These are phyloP conservation scores for Tigriopus japonicus DNA, from an alignment of 1,140 invertebrate species.

Conservation along the genomic window DNA sequence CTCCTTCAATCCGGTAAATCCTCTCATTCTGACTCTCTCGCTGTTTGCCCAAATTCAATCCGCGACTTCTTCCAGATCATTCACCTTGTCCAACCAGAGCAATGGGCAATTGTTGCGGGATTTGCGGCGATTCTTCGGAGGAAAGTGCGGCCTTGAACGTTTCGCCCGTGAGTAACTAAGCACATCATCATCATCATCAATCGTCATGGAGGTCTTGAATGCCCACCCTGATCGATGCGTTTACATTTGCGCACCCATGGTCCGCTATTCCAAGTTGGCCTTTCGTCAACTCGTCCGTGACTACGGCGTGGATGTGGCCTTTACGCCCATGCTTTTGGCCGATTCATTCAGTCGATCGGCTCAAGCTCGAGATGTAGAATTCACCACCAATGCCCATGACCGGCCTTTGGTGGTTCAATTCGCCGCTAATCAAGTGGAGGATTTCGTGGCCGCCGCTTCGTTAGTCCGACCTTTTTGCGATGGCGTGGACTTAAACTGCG, in stretches of 20 bases:
- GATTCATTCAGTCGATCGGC: slow-evolving; percentile 74
- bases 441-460: slow-evolving; percentile 66
- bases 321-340: slow-evolving; percentile 89
- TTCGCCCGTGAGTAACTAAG: too few relatives aligned
- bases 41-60: too few relatives aligned
- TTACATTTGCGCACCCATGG: slow-evolving; percentile 84
- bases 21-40: too few relatives aligned
- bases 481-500: slow-evolving; percentile 90
- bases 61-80: too few relatives aligned
- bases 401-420: slow-evolving; percentile 79
- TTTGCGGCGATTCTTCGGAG: too few relatives aligned
- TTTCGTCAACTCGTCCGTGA: slow-evolving; percentile 48
- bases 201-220: slow-evolving; percentile 38
- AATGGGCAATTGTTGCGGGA: too few relatives aligned
- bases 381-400: slow-evolving; percentile 56
- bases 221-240: slow-evolving; percentile 33
- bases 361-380: slow-evolving; percentile 72
- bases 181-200: too few relatives aligned
- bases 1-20: too few relatives aligned
- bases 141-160: too few relatives aligned
- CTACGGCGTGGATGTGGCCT: slow-evolving; percentile 74
- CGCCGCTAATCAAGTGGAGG: slow-evolving; percentile 61
- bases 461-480: slow-evolving; percentile 64
- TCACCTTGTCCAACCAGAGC: too few relatives aligned
- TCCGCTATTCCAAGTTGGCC: slow-evolving; percentile 64